Conservation (phyloP, 2,113 vertebrate genomes). For the Indicator maculatus region DNA sequence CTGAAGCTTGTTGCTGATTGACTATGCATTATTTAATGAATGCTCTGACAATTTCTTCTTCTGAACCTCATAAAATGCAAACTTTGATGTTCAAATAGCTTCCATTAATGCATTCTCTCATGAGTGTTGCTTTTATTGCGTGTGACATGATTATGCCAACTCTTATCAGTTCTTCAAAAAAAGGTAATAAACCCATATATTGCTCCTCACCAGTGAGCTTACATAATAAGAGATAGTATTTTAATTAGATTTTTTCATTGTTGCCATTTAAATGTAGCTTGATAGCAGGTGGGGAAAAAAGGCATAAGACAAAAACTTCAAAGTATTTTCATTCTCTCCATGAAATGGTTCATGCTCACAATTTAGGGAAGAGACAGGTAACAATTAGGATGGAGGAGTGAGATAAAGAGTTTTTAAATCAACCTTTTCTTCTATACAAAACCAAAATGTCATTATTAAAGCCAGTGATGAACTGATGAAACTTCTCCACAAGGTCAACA, state of each 20-base stretch:
- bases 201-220: neutral
- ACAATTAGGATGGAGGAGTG: neutral
- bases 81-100: neutral
- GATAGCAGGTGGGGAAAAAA: neutral
- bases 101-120: neutral
- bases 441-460: neutral
- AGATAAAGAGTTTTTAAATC: neutral
- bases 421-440: neutral
- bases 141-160: neutral
- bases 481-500: neutral
- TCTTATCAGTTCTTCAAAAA: neutral
- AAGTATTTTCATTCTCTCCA: neutral
- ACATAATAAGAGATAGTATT: neutral
- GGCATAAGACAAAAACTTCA: neutral
- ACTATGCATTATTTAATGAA: slow-evolving; percentile 12
- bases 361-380: neutral
- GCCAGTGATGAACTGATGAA: neutral
- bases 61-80: neutral
- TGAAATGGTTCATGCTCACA: neutral
- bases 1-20: neutral
- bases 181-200: neutral
- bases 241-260: neutral
- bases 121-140: neutral
- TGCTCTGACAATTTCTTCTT: neutral
- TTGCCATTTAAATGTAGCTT: neutral